Evolutionary conservation across 2,888 invertebrate species (phyloP), one percentile per base, ranked within the genome.

Genomic region (Meghimatium bilineatum): DNA sequence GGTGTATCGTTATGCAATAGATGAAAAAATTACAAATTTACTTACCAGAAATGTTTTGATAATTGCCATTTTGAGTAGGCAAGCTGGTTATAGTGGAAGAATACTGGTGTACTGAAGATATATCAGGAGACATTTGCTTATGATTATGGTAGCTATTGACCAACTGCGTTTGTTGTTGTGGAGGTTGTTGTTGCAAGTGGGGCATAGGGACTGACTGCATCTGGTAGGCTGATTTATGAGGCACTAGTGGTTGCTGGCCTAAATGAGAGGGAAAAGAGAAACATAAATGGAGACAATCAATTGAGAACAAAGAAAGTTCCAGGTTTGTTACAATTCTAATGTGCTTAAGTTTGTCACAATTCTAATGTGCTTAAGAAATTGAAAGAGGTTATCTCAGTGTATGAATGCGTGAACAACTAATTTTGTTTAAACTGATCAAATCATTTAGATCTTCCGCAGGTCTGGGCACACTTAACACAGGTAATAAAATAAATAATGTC

Each of bases 21-120:
- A n/a, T n/a, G n/a, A n/a, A n/a, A n/a, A 63, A 63, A 63, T 63
- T 8, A 63, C 60, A 63, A 38, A 44, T 8, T 44, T 8, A 76
- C 83, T 38, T 26, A 83, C 83, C 79, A 74, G 83, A 17, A 8
- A 83, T 49, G 49, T 32, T 44, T 69, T 78, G 78, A 38, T 79
- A 83, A 63, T n/a, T 79, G 44, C 83, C 83, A 74, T 79, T 78
- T 34, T 79, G 83, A n/a, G 72, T 66, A 20, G 83, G 72, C 78
- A 83, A 26, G 38, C 44, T 78, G 3, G 52, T 67, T 23, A 75
- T n/a, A 29, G 44, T 32, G 3, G 82, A 34, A 23, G 63, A 52
- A 52, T 32, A 82, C n/a, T 69, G 71, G 29, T 77, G 69, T 6
- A 32, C 32, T 29, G 74, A 44, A 34, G 71, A 38, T 23, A 79